phyloP scores from a whole-genome alignment of 2,113 vertebrate species.

The Amblyopsis rosae region DNA sequence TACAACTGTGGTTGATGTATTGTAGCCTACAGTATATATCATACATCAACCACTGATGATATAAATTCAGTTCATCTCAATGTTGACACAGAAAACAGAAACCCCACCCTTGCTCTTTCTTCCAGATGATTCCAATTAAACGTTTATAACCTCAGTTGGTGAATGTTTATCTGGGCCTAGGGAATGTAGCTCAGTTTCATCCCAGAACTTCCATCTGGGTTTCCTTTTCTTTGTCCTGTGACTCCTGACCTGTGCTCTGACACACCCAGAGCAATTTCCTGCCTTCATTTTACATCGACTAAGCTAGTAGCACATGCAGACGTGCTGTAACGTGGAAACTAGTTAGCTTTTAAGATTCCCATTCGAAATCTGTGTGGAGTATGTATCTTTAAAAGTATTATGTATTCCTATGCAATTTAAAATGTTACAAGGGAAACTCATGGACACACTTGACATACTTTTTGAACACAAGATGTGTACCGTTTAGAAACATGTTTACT shows the following conservation, averaged over 20 bases:
- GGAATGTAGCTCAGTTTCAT: conserved; percentile 68
- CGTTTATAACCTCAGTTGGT: conserved; percentile 42
- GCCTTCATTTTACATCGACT: conserved; percentile 29
- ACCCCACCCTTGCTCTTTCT: conserved; percentile 23
- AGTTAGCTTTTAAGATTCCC: not conserved
- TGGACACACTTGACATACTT: too few species aligned
- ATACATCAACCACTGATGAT: not conserved
- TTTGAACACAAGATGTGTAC: too few species aligned
- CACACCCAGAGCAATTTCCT: conserved; percentile 70
- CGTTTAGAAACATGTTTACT: too few species aligned
- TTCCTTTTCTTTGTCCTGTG: conserved; percentile 74
- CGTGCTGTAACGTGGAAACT: conserved; percentile 2
- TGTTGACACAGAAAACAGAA: conserved; percentile 33
- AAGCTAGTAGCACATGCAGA: conserved; percentile 17
- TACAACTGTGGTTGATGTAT: too few species aligned
- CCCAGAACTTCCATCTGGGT: conserved; percentile 67
- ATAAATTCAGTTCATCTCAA: conserved; percentile 42
- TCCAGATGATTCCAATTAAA: conserved; percentile 71
- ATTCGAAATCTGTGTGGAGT: too few species aligned
- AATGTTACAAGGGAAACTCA: too few species aligned
- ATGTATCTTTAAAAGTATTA: too few species aligned
- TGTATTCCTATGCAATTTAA: too few species aligned
- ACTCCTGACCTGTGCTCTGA: conserved; percentile 68
- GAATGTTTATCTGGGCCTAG: conserved; percentile 65
- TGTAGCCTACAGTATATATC: not conserved